Conservation (phyloP, 2,113 vertebrate species). For the Otus sunia region DNA sequence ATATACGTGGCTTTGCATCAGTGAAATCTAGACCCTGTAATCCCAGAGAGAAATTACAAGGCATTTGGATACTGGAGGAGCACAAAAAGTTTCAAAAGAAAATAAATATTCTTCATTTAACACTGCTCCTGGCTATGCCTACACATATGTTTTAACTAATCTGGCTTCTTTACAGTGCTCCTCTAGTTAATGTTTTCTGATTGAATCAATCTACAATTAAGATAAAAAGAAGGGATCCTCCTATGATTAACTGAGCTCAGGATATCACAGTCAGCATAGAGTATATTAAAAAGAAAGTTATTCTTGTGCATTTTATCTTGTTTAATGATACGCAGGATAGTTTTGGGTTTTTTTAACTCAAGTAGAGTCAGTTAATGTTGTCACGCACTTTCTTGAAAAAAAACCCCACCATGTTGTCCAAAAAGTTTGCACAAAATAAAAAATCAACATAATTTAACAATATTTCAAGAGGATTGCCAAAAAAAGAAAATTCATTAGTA, state of each 20-base stretch:
- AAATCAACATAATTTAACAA: not conserved
- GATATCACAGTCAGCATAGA: not conserved
- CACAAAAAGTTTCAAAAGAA: not conserved
- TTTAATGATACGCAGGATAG: not conserved
- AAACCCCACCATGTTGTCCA: fast-evolving
- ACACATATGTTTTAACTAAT: not conserved
- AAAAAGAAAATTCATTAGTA: not conserved
- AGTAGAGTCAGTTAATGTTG: not conserved
- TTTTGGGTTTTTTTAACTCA: not conserved
- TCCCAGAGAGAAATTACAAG: not conserved
- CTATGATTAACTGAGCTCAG: not conserved
- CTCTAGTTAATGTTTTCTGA: not conserved
- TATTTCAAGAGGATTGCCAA: not conserved
- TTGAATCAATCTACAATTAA: not conserved
- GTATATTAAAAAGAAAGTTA: not conserved
- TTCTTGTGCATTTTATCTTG: not conserved
- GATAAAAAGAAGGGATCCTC: not conserved
- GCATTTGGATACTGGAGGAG: not conserved
- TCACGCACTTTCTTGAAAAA: not conserved
- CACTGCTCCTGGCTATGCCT: not conserved
- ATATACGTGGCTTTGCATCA: not conserved
- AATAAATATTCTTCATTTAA: not conserved
- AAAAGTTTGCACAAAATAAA: not conserved
- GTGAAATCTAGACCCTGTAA: not conserved
- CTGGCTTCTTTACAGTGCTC: not conserved